phyloP scores from a whole-genome alignment of 2,113 vertebrate species.

The Chaetodon auriga region DNA sequence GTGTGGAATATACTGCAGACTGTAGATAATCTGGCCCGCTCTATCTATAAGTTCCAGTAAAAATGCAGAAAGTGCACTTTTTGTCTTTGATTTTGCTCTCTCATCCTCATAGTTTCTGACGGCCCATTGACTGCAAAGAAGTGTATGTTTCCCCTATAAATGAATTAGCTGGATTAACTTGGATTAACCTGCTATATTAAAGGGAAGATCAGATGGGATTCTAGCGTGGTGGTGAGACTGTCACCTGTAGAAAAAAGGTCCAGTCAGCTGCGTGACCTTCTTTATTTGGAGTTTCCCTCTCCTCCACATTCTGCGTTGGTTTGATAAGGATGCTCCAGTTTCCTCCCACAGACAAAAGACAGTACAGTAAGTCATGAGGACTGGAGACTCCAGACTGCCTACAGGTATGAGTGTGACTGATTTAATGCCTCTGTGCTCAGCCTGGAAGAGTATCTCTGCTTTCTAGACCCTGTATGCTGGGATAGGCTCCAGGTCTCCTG shows the following conservation, averaged over 20 bases:
- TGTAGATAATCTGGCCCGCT: background rate
- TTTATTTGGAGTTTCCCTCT: conserved; percentile 42
- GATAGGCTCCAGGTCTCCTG: conserved; percentile 24
- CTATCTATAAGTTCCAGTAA: conserved; percentile 1
- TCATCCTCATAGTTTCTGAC: background rate
- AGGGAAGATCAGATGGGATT: background rate
- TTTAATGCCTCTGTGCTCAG: conserved; percentile 38
- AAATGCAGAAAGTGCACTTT: background rate
- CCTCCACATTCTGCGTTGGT: conserved; percentile 22
- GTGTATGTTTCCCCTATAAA: background rate
- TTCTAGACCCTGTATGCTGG: conserved; percentile 22
- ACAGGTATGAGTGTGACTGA: conserved; percentile 54
- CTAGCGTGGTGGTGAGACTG: background rate
- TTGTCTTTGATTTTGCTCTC: background rate
- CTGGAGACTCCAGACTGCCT: conserved; percentile 54
- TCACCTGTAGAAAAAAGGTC: conserved; percentile 2
- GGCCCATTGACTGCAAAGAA: background rate
- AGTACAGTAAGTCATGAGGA: conserved; percentile 36
- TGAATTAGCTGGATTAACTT: background rate
- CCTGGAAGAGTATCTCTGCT: conserved; percentile 16
- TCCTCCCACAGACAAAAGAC: conserved; percentile 48
- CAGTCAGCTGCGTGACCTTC: background rate
- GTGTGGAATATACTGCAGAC: background rate
- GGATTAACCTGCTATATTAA: conserved; percentile 3
- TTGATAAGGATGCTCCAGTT: conserved; percentile 40